Evolutionary conservation across 2,888 invertebrate genomes (phyloP).

Genomic region (Stictocephala bisonia): DNA sequence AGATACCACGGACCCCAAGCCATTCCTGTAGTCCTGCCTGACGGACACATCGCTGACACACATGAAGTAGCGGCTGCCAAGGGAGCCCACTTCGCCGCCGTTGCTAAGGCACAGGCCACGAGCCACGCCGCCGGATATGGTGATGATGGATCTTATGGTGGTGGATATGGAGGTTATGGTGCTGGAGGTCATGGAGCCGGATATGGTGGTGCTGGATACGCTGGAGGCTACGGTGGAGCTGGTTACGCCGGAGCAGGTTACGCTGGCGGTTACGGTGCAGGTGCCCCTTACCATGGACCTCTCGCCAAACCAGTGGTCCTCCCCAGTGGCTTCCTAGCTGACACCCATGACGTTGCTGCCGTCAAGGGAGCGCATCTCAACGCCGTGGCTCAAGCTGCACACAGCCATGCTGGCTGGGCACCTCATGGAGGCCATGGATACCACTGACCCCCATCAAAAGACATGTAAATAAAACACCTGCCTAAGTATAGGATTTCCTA

Average conservation of each 20-base stretch:
- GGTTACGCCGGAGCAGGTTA: no score
- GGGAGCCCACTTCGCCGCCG: conserved; percentile 44
- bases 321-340: conserved; percentile 50
- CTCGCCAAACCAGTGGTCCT: conserved; percentile 36
- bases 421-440: conserved; percentile 32
- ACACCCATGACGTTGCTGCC: conserved; percentile 56
- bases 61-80: conserved; percentile 50
- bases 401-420: conserved; percentile 30
- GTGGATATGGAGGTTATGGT: no score
- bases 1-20: conserved; percentile 42
- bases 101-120: conserved; percentile 18
- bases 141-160: conserved; percentile 25
- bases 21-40: conserved; percentile 34
- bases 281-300: conserved; percentile 47
- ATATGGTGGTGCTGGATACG: conserved; percentile 19
- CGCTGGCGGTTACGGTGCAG: conserved; percentile 47
- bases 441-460: no score
- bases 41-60: conserved; percentile 45
- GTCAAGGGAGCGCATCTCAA: conserved; percentile 54
- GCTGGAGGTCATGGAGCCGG: conserved; percentile 3
- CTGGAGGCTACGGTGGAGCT: no score
- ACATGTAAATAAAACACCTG: no score
- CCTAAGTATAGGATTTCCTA: no score
- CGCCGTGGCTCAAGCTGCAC: conserved; percentile 51
- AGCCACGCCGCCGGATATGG: not conserved